Base-by-base conservation (phyloP, 2,797 vertebrate species). In the Melanotaenia trifasciata region DNA sequence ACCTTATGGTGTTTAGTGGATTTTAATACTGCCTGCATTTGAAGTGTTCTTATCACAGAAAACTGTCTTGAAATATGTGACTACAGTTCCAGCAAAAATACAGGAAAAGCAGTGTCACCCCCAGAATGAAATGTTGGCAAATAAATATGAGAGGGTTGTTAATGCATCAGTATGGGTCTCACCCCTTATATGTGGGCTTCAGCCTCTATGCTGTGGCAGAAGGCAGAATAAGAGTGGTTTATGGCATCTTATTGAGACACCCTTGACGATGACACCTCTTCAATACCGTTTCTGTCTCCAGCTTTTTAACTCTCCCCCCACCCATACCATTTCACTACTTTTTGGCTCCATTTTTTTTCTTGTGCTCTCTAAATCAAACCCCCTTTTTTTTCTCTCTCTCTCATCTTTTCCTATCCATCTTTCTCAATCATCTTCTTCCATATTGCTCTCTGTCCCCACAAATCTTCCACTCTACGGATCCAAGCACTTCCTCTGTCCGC, bases 231-330 rank as follows among this genome's bases (percentile, higher is more conserved):
- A 81, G 70, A 84, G 83, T 90, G 89, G 89, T 93, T 93, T 90
- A 93, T 81, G 81, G 83, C 76, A 64, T 88, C 89, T 90, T 89
- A 88, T 88, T 87, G 84, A 91, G 87, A 92, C 91, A 90, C 86
- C 88, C 89, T 92, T 91, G 86, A 92, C 80, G 70, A 61, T 84
- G 90, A 93, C 91, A 87, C 91, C 85, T 89, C 84, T 77, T 85
- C 85, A 85, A 84, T 72, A 82, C 86, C 81, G 84, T 81, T 83
- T 82, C 88, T 83, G 87, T 87, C 85, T 67, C 63, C 13, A 2
- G 58, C 74, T 87, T 74, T 86, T 84, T 84, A 84, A 78, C 78
- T 73, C 80, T 59, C 18, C 68, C 72, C 54, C 24, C n/a, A 18
- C 12, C 36, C 35, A 28, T 16, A 35, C 35, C 12, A 67, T 76